Base-by-base conservation (phyloP, 2,113 vertebrate species). In the Hiodon alosoides region DNA sequence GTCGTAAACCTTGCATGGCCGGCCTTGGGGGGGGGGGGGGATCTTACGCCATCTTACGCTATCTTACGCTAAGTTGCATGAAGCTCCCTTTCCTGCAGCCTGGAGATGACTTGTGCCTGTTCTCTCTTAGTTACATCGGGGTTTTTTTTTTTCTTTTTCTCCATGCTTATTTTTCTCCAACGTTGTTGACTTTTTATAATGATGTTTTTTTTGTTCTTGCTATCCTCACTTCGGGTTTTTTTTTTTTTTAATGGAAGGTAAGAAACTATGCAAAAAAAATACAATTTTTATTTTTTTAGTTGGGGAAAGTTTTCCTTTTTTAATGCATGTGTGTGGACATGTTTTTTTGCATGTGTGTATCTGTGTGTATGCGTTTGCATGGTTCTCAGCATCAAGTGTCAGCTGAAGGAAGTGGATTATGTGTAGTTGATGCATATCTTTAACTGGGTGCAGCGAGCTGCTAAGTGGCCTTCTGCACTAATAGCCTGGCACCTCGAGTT, bases 211-310 rank as follows among this genome's bases (percentile, higher is more conserved):
- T 69, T 71, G 11, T 62, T 75, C 69, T 69, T 69, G 74, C 73
- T 75, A 75, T 78, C 77, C 77, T 73, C 81, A 77, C 74, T 64
- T 73, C 76, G 31, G 31, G 31, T 31, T 31, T 31, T 31, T 31
- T 31, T 31, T 74, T 82, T 88, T 86, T 81, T 82, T 82, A 77
- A 82, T 85, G 81, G 69, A 90, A 92, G 91, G 90, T 91, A 92
- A 92, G 90, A 79, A 83, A 82, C 81, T 77, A 73, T 81, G 83
- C 68, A 72, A 77, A 57, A 57, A 31, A 31, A 31, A 31, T 31
- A 31, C 31, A 31, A 31, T 31, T 31, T 31, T 10, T 47, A 0
- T 60, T 31, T 31, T 31, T 31, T 31, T 31, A 31, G 31, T 31
- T 31, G 31, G 31, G 8, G 64, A 48, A 47, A 17, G 61, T 16